These are phyloP conservation scores for Alloscopus bannaensis DNA, from an alignment of 2,888 invertebrate species.

Conservation along the genomic window DNA sequence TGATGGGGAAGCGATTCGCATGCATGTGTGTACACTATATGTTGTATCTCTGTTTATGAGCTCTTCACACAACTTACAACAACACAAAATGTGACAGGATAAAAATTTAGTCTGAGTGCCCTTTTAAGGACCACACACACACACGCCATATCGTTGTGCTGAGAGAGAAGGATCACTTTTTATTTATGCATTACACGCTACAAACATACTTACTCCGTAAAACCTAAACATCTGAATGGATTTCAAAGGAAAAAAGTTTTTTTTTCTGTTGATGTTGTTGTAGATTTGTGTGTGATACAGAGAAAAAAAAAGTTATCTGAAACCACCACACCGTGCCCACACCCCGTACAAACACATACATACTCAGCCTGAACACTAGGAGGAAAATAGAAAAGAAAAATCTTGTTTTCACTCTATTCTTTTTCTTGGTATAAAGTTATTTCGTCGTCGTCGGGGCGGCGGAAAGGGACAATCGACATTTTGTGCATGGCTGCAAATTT, in stretches of 20 bases:
- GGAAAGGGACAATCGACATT: constrained; percentile 71
- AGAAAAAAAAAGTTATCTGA: too few species aligned
- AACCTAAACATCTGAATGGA: neutral
- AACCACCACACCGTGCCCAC: too few species aligned
- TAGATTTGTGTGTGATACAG: neutral
- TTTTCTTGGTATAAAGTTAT: constrained; percentile 23
- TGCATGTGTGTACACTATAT: too few species aligned
- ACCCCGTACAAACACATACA: too few species aligned
- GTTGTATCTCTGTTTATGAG: constrained; percentile 20
- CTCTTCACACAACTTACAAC: constrained; percentile 19
- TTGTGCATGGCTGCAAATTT: constrained; percentile 71
- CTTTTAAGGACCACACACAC: constrained; percentile 14
- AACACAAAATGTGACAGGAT: constrained; percentile 20
- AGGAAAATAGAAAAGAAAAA: too few species aligned
- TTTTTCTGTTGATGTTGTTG: neutral
- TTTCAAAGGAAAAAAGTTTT: neutral
- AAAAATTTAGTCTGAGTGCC: neutral
- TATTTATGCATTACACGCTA: constrained; percentile 5
- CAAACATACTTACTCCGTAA: neutral
- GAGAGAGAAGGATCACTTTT: neutral
- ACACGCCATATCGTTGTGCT: neutral
- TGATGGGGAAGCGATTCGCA: constrained; percentile 22
- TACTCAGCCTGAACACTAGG: too few species aligned
- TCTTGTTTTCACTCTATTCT: constrained; percentile 12
- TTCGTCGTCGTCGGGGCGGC: constrained; percentile 49